Conservation (phyloP, 2,113 vertebrate genomes). For the Merops nubicus region DNA sequence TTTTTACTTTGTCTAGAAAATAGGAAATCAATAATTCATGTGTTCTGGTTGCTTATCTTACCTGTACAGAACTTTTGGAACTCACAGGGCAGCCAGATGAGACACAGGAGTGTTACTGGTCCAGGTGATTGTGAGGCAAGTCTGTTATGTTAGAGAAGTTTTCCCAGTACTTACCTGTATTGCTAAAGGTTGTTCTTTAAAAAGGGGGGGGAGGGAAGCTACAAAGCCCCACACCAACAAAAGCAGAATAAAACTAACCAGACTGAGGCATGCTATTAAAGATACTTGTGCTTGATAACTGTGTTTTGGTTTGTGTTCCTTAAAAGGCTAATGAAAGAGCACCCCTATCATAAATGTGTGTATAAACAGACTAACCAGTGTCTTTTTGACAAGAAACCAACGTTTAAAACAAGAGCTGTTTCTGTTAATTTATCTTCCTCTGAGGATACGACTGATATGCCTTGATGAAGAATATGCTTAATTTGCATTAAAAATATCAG, state of each 20-base stretch:
- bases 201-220: too few relatives aligned
- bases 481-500: slow-evolving; percentile 31
- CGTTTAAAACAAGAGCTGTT: slow-evolving; percentile 28
- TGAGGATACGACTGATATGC: background rate
- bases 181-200: background rate
- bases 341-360: background rate
- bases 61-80: background rate
- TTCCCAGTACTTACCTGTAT: background rate
- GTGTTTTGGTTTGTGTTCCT: background rate
- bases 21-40: background rate
- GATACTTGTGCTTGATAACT: background rate
- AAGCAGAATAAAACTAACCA: background rate
- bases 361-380: background rate
- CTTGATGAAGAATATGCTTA: slow-evolving; percentile 7
- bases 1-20: background rate
- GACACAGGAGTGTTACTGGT: background rate
- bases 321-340: background rate
- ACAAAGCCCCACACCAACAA: background rate
- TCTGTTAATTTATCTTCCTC: slow-evolving; percentile 2
- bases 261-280: background rate
- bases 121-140: background rate
- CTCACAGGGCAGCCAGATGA: background rate
- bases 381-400: slow-evolving; percentile 42
- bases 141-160: background rate
- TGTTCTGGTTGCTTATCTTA: background rate